Evolutionary conservation across 2,113 vertebrate species (phyloP).

Genomic region (Otocyon megalotis): DNA sequence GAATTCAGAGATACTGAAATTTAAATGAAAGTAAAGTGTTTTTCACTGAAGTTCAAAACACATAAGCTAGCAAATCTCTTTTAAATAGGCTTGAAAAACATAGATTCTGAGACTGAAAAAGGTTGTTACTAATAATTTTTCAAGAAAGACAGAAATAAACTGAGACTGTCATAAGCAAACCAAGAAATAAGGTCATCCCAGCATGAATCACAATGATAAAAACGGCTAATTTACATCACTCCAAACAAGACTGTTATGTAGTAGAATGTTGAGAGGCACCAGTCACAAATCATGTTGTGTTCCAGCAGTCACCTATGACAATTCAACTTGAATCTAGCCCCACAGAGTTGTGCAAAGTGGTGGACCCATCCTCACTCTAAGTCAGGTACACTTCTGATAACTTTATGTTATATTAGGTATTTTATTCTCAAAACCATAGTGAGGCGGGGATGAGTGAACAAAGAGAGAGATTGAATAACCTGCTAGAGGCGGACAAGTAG

Average conservation of each 20-base stretch:
- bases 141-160: not conserved
- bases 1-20: not conserved
- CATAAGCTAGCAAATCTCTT: not conserved
- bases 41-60: not conserved
- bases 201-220: not conserved
- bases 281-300: not conserved
- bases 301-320: not conserved
- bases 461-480: not conserved
- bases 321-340: not conserved
- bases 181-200: not conserved
- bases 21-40: not conserved
- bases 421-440: not conserved
- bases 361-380: not conserved
- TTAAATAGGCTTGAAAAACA: not conserved
- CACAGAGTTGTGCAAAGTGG: not conserved
- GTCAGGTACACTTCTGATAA: not conserved
- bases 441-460: not conserved
- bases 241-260: not conserved
- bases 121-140: not conserved
- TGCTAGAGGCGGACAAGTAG: not conserved
- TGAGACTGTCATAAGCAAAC: not conserved
- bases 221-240: not conserved
- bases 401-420: not conserved
- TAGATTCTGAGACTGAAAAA: not conserved
- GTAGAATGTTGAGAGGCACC: too few species aligned